Percentiles rank a stretch among this genome's conserved stretches.
Evolutionary conservation across 2,113 vertebrate species (phyloP).

Genomic region (Ophiodon elongatus): DNA sequence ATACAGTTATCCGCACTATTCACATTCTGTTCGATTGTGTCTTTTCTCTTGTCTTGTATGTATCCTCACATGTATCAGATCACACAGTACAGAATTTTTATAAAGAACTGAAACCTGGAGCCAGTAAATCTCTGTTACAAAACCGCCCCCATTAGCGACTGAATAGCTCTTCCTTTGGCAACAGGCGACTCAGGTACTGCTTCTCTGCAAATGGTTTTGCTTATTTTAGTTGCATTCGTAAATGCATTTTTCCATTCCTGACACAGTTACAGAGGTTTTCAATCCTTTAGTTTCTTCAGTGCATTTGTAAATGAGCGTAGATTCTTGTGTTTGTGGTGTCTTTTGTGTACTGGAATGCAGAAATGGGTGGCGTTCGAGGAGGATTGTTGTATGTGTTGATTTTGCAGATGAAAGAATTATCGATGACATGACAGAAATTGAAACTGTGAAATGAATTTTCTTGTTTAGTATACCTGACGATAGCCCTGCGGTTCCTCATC

Average conservation of each 20-base stretch:
- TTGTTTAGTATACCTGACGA: not conserved
- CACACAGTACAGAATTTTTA: slow-evolving; percentile 14
- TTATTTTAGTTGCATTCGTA: not conserved
- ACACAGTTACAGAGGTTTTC: slow-evolving; percentile 1
- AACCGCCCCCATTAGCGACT: slow-evolving; percentile 29
- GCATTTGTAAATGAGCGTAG: not conserved
- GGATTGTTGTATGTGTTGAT: not conserved
- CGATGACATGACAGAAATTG: not conserved
- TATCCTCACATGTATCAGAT: not conserved
- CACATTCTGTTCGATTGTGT: not conserved
- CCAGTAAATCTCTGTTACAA: slow-evolving; percentile 9
- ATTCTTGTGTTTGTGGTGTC: not conserved
- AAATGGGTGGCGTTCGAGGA: not conserved
- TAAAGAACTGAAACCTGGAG: slow-evolving; percentile 83
- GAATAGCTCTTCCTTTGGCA: slow-evolving; percentile 67
- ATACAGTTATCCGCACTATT: fast-evolving
- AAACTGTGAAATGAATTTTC: slow-evolving; percentile 1
- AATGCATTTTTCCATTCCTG: not conserved
- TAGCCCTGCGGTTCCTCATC: slow-evolving; percentile 35
- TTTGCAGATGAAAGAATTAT: slow-evolving; percentile 7
- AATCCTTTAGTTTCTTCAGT: not conserved
- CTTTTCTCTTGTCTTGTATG: not conserved
- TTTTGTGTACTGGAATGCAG: not conserved
- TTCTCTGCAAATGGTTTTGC: not conserved
- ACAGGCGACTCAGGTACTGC: slow-evolving; percentile 69